phyloP scores from a whole-genome alignment of 2,113 vertebrate species.

The Geothlypis trichas region DNA sequence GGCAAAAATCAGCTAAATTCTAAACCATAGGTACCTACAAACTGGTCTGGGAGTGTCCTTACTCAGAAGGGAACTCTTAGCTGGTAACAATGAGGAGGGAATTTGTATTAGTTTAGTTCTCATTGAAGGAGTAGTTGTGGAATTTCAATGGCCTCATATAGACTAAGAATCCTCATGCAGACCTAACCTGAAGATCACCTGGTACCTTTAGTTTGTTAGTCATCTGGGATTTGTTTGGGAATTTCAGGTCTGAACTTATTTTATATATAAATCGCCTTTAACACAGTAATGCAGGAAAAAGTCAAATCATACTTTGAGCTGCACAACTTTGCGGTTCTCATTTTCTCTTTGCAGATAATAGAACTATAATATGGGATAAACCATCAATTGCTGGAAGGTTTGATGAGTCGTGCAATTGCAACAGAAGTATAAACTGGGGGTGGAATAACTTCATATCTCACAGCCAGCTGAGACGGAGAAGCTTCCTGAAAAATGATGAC shows the following conservation, averaged over 20 bases:
- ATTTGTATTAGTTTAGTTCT: not conserved
- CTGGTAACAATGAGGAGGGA: not conserved
- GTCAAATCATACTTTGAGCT: not conserved
- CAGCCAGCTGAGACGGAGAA: slow-evolving; percentile 73
- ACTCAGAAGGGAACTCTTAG: not conserved
- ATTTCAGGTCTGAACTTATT: not conserved
- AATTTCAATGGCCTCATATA: not conserved
- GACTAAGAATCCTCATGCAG: not conserved
- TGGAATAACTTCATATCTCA: slow-evolving; percentile 85
- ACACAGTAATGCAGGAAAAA: not conserved
- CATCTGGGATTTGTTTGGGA: not conserved
- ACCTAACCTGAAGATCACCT: not conserved
- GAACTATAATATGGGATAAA: slow-evolving; percentile 75
- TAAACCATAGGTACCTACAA: not conserved
- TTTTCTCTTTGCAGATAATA: slow-evolving; percentile 48
- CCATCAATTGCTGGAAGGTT: slow-evolving; percentile 73
- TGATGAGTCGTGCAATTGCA: slow-evolving; percentile 71
- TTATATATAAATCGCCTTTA: not conserved
- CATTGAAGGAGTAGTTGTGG: not conserved
- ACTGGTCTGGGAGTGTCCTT: not conserved
- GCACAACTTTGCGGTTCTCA: not conserved
- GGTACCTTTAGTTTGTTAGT: not conserved
- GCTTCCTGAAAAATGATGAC: slow-evolving; percentile 85
- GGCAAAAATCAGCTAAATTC: not conserved
- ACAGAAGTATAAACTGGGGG: slow-evolving; percentile 56